Evolutionary conservation across 2,888 invertebrate species (phyloP), one percentile per base, ranked within the genome.

Genomic region (Ornithoptera alexandrae): DNA sequence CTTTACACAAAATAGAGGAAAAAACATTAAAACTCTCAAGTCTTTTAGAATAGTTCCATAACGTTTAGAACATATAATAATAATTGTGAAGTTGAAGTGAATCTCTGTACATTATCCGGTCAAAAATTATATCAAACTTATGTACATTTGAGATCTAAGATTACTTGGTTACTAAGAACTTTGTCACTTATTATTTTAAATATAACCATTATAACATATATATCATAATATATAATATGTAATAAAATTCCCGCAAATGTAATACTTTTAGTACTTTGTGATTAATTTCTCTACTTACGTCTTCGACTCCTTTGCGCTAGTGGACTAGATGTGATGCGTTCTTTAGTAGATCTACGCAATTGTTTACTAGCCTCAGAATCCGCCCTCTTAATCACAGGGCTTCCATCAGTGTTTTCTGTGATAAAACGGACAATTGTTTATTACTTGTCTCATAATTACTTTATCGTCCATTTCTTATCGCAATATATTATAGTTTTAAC

Each of bases 251-350:
- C 30, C 30, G 30, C 30, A 3, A 4, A 5, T 30, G 3, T 30
- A 30, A 30, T 3, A 30, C 30, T 30, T 46, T 46, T 46, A 8
- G 12, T 12, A 46, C 12, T n/a, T 5, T n/a, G 6, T 18, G 18
- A 50, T 53, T 53, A n/a, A 53, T 18, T n/a, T 36, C 60, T n/a
- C n/a, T 20, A 73, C 87, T 85, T 80, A 91, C 91, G 74, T 85
- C 91, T 92, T 59, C 90, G 82, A 82, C 87, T 91, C 73, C 92
- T 87, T 76, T 88, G 89, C 59, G 84, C 84, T 61, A 90, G 75
- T 39, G 93, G 93, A 73, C 92, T 94, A 76, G 81, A 90, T 73
- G 83, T 86, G 60, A 85, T 89, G 65, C 89, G 90, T 77, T 88
- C 93, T 76, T 87, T 89, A 71, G 88, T 89, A 71, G 88, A 90